Conservation (phyloP, 2,113 vertebrate species). For the Tyrannus savana region DNA sequence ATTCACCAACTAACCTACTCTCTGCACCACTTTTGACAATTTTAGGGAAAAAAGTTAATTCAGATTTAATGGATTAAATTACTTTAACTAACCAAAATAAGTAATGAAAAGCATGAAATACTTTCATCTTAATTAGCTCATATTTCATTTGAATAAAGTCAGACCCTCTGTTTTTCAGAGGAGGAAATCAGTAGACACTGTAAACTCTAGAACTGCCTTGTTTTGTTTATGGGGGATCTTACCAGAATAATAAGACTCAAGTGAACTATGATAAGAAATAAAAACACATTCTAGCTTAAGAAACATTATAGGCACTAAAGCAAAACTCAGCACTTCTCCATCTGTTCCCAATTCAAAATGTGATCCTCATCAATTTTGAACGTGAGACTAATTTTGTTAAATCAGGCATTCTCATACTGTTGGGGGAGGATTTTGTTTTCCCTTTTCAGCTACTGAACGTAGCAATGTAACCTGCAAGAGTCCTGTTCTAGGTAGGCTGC, state of each 20-base stretch:
- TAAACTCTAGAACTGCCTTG: conserved; percentile 4
- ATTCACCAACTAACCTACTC: not conserved
- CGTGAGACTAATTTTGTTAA: conserved; percentile 63
- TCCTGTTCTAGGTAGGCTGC: not conserved
- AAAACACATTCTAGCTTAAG: conserved; percentile 71
- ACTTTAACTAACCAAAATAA: conserved; percentile 21
- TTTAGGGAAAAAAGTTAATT: not conserved
- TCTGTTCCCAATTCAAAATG: conserved; percentile 75
- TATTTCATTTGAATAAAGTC: conserved; percentile 30
- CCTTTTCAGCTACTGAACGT: conserved; percentile 32
- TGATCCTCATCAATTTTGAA: conserved; percentile 72
- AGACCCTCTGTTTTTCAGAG: not conserved
- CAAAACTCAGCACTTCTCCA: conserved; percentile 76
- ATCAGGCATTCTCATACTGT: conserved; percentile 44
- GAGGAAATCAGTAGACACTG: not conserved
- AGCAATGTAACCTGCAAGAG: not conserved
- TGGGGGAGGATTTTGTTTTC: conserved; percentile 18
- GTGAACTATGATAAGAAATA: conserved; percentile 69
- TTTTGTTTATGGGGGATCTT: conserved; percentile 62
- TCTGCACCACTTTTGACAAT: not conserved
- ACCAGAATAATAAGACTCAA: conserved; percentile 53
- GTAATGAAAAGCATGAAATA: not conserved
- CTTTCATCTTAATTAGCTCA: conserved; percentile 54
- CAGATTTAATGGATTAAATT: not conserved
- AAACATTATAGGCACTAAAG: conserved; percentile 66